phyloP scores from a whole-genome alignment of 2,113 vertebrate genomes.

The Desmodus rotundus region DNA sequence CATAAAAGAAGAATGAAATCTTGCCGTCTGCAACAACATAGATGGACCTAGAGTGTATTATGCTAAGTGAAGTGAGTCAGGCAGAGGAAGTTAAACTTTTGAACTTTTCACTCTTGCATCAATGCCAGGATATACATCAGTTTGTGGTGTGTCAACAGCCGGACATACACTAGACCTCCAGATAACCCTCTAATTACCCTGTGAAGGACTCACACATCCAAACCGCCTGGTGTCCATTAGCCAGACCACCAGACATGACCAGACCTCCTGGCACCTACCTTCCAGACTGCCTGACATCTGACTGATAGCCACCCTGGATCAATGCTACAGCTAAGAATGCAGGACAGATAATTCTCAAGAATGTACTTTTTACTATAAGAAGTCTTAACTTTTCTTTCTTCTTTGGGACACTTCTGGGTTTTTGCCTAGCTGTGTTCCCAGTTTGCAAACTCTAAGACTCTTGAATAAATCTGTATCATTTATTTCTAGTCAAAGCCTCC shows the following conservation, averaged over 20 bases:
- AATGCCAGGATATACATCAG: neutral
- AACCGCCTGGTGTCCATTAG: neutral
- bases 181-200: neutral
- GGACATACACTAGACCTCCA: neutral
- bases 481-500: neutral
- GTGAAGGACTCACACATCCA: neutral
- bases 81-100: neutral
- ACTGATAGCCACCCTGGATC: neutral
- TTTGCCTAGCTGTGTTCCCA: neutral
- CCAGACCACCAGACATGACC: neutral
- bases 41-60: neutral
- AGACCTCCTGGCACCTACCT: neutral
- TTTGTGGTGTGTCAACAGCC: neutral
- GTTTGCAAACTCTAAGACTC: neutral
- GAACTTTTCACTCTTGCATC: neutral
- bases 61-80: neutral
- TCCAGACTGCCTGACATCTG: neutral
- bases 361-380: neutral
- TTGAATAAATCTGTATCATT: neutral
- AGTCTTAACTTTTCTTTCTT: neutral
- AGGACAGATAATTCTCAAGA: neutral
- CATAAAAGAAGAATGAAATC: neutral
- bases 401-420: neutral
- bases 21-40: neutral
- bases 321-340: neutral